Evolutionary conservation across 2,888 invertebrate species (phyloP), one percentile per base, ranked within the genome.

Genomic region (Agrochola litura): DNA sequence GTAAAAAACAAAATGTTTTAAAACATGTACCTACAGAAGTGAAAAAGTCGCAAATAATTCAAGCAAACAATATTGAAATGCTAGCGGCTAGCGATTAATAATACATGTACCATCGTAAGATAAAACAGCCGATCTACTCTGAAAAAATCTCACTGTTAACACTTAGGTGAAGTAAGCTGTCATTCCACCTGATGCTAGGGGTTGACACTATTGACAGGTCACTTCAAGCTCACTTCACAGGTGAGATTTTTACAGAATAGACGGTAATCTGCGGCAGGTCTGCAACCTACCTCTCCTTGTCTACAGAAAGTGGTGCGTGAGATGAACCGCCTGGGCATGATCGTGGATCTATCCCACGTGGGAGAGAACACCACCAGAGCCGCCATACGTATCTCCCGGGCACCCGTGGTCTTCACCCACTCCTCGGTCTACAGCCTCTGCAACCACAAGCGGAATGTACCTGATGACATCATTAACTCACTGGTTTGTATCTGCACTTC

Each of bases 321-420:
- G 94, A 98, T 98, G 98, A 98, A 98, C 94, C 97, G 98, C 0
- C 96, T 98, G 30, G 98, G 98, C 0, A 98, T 98, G 98, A 94
- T 98, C 89, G 97, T 98, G 71, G 98, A 98, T 90, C 93, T 98
- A 86, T 97, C 98, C 0, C 98, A 98, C 93, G 98, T 98, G 19
- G 97, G 98, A 0, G 97, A 97, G 76, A 97, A 97, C 86, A 98
- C 98, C 5, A 98, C 98, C 96, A 92, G 97, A 12, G 98, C 98
- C 60, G 98, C 98, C 30, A 95, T 98, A 83, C 97, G 96, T 68
- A 94, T 97, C 54, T 97, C 98, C 0, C 96, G 96, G 85, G 98
- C 98, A 0, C 98, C 98, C 0, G 98, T 98, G 77, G 97, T 98
- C 89, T 98, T 98, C 96, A 98, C 98, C 83, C 98, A 98, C 92